Percentiles rank a stretch among this genome's conserved stretches.
phyloP scores from a whole-genome alignment of 2,888 invertebrate species.

The Cecidostiba fungosa region DNA sequence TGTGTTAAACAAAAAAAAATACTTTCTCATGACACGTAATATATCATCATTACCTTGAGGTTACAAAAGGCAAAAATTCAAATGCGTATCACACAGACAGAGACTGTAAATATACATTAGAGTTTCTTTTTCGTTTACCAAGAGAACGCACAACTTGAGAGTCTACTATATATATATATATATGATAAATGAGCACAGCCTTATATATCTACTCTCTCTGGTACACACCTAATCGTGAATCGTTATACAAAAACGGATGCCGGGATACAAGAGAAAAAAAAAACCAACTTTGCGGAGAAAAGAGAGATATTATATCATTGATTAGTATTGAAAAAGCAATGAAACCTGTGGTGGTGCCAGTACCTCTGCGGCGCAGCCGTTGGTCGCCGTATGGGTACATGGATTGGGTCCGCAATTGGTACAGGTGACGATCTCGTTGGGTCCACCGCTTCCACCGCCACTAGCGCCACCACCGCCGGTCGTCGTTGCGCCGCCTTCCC shows the following conservation, averaged over 20 bases:
- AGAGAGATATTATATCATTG: not conserved
- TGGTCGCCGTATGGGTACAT: conserved; percentile 93
- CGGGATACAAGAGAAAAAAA: not conserved
- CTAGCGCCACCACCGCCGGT: conserved; percentile 80
- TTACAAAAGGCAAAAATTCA: not conserved
- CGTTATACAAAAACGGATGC: too few relatives aligned
- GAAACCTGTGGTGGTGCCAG: conserved; percentile 45
- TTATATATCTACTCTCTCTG: not conserved
- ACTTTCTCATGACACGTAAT: not conserved
- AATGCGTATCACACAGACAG: not conserved
- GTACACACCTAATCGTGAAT: not conserved
- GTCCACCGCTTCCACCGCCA: conserved; percentile 79
- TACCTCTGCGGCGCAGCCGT: conserved; percentile 93
- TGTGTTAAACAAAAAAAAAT: not conserved
- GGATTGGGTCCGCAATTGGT: conserved; percentile 91
- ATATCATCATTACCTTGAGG: not conserved
- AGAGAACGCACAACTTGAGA: too few relatives aligned
- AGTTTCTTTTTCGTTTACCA: not conserved
- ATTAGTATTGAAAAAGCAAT: conserved; percentile 25
- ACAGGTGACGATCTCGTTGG: conserved; percentile 92
- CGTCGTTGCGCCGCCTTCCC: conserved; percentile 84
- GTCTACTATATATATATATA: not conserved
- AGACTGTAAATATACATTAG: not conserved
- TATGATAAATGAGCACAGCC: not conserved
- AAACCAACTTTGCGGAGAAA: not conserved